Base-by-base conservation (phyloP, 2,797 vertebrate genomes). In the Perdix hodgsoniae region DNA sequence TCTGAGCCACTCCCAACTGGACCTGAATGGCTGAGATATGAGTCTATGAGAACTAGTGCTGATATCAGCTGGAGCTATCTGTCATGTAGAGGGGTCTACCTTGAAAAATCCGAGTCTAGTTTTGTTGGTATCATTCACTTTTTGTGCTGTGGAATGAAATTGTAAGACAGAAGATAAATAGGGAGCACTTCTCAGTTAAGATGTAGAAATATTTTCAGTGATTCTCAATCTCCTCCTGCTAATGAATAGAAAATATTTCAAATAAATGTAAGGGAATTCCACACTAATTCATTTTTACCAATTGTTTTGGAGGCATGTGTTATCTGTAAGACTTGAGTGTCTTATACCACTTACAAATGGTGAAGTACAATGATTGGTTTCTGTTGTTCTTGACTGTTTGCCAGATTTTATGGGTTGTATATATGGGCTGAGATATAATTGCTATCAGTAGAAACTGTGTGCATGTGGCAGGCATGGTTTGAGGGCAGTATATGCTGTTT, bases 1-100 rank as follows among this genome's bases (percentile, higher is more conserved):
- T 93, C 86, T 93, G 33, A 93, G 90, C 95, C 95, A 94, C 96
- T 95, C 96, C 95, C 91, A 93, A 13, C 33, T 60, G 79, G 56
- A 79, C 60, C 49, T 74, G 94, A 71, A 76, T 88, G 88, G 79
- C 75, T 93, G 74, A 66, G 86, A 67, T 81, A 86, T n/a, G 22
- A 61, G 79, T 73, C 81, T 77, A 71, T 84, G 86, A 94, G 93
- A 96, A 77, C 42, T 64, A 35, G 39, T 65, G 66, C 39, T 91
- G 83, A 86, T 88, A 92, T 92, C 94, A 92, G 35, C 76, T 92
- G 77, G 35, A 91, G 60, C 31, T 49, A 57, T 74, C 90, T 92
- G 52, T 84, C 80, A 56, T 72, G 42, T 42, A 75, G 49, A 49
- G 3, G 7, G 17, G 5, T 27, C 6, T 42, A 67, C 67, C 71